Evolutionary conservation across 30 jellyfish, hydroid and myxozoan species (phyloP).

Genomic region (Aurelia aurita complex sp. Pacific): DNA sequence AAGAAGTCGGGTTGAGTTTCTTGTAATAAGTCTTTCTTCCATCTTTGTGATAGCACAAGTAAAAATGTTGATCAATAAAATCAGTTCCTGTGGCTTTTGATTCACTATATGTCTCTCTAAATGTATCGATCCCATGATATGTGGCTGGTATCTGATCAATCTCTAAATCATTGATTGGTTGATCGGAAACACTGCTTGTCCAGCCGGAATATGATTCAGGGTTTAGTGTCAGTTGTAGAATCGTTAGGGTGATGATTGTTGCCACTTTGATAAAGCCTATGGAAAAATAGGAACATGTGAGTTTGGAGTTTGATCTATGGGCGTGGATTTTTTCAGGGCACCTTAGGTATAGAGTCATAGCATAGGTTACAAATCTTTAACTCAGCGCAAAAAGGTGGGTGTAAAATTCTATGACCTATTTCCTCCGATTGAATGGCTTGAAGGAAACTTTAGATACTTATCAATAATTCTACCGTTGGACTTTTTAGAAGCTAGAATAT

Average conservation of each 20-base stretch:
- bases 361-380: too few species aligned
- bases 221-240: slow-evolving; percentile 24
- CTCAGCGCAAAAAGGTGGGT: too few species aligned
- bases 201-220: slow-evolving; percentile 46
- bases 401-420: too few species aligned
- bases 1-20: slow-evolving; percentile 81
- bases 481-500: too few species aligned
- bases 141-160: slow-evolving; percentile 84
- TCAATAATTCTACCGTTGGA: too few species aligned
- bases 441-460: too few species aligned
- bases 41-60: slow-evolving; percentile 86
- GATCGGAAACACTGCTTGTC: slow-evolving; percentile 46
- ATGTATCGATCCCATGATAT: slow-evolving; percentile 85
- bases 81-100: slow-evolving; percentile 84
- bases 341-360: too few species aligned
- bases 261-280: slow-evolving; percentile 1
- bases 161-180: slow-evolving; percentile 43
- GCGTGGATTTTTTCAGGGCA: too few species aligned
- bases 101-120: slow-evolving; percentile 68
- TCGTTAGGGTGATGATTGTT: not conserved
- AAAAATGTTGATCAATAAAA: slow-evolving; percentile 90
- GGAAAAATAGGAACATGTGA: not conserved
- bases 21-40: slow-evolving; percentile 92
- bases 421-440: too few species aligned
- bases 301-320: too few species aligned